Conservation (phyloP, 1,140 invertebrate genomes). For the Calliphora vicina region DNA sequence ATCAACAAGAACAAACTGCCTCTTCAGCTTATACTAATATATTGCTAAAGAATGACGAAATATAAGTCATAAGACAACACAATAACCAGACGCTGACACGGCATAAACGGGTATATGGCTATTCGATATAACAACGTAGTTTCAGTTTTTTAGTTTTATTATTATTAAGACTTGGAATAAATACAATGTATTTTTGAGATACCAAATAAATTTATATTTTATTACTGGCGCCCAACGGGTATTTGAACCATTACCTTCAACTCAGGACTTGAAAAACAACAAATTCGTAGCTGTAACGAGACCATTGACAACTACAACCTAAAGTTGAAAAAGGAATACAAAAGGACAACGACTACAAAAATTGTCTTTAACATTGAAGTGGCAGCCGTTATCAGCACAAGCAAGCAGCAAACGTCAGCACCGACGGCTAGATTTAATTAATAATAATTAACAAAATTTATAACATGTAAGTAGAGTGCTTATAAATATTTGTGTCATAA, state of each 20-base stretch:
- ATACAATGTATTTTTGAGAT: neutral
- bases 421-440: neutral
- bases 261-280: neutral
- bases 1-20: too few relatives aligned
- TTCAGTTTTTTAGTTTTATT: neutral
- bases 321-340: neutral
- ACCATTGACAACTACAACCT: neutral
- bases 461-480: neutral
- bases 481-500: conserved; percentile 21
- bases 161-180: neutral
- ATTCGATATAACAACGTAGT: neutral
- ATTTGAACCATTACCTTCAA: too few relatives aligned
- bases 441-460: neutral
- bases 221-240: neutral
- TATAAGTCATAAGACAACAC: neutral
- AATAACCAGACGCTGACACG: neutral
- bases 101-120: neutral
- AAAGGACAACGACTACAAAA: neutral
- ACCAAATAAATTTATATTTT: neutral
- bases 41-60: neutral
- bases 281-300: neutral
- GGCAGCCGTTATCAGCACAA: neutral
- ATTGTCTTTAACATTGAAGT: neutral
- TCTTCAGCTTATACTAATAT: too few relatives aligned
- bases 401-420: neutral